A percentile compares a stretch with the other conserved stretches of the same genome.
Conservation (phyloP, 2,888 invertebrate genomes). For the Adelognathus sp. region DNA sequence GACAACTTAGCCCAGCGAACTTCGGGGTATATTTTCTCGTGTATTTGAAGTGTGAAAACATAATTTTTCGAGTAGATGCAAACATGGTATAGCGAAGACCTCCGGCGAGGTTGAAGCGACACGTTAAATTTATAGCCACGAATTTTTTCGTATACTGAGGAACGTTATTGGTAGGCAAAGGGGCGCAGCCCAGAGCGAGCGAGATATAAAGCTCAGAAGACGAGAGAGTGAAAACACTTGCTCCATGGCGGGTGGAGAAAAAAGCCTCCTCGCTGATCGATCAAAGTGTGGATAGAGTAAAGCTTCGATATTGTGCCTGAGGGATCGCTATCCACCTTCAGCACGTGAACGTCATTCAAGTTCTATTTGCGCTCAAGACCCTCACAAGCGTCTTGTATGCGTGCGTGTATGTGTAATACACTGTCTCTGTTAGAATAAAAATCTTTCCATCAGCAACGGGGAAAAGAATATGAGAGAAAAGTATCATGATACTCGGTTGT, state of each 20-base stretch:
- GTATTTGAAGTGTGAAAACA: neutral
- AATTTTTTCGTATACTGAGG: slow-evolving; percentile 2
- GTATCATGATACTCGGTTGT: neutral
- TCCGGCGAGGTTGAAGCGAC: neutral
- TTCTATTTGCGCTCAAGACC: neutral
- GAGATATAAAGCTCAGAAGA: neutral
- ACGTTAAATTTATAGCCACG: slow-evolving; percentile 3
- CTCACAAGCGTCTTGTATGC: too few relatives aligned
- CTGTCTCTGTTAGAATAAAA: neutral
- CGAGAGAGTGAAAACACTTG: neutral
- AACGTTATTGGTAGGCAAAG: slow-evolving; percentile 11
- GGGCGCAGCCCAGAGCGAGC: neutral
- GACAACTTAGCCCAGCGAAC: too few relatives aligned
- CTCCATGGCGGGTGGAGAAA: neutral
- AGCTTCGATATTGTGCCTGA: slow-evolving; percentile 23
- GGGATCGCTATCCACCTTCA: slow-evolving; percentile 15
- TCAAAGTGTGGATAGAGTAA: slow-evolving; percentile 26
- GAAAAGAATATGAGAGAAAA: slow-evolving; percentile 9
- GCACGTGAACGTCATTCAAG: slow-evolving; percentile 30
- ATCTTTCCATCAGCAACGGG: slow-evolving; percentile 40
- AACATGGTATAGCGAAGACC: neutral
- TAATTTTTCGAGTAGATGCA: too few relatives aligned
- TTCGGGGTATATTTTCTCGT: neutral
- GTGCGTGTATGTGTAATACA: neutral
- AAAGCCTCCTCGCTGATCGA: slow-evolving; percentile 10